Evolutionary conservation across 2,113 vertebrate genomes (phyloP), one percentile per base, ranked within the genome.

Genomic region (Merops nubicus): DNA sequence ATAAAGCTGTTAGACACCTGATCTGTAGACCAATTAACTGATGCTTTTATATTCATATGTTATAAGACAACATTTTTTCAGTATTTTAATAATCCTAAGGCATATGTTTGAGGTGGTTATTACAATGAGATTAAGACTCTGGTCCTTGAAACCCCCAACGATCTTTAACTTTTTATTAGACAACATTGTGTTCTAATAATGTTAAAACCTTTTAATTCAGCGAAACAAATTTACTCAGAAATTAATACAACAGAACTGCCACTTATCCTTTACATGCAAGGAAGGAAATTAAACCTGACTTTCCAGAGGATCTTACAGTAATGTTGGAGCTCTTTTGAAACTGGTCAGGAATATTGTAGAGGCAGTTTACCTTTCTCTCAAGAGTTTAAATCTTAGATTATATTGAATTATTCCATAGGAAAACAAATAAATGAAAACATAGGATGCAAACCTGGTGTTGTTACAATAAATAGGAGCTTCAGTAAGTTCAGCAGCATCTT

Each of bases 151-250:
- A 75, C 38, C 38, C 42, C 26, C 56, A 64, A 70, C 0, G 21
- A 84, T 91, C 29, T 87, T 91, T 89, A 67, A 87, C 53, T 74
- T 96, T 87, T 93, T 91, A 93, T 96, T 92, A 91, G 60, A 36
- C 40, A 75, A 38, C 40, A 87, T 81, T 91, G 68, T 93, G 51
- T 77, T 89, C 47, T 84, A 91, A 89, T 86, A 91, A 86, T 81
- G 56, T 62, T 87, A 81, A 93, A 95, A 96, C 8, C 72, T 86
- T 94, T 91, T 95, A 96, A 96, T 96, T 88, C 83, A 47, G 72
- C 40, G 86, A 93, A 96, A 92, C 80, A 92, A 96, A 93, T 95
- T 94, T 83, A 88, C 86, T 90, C 50, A 77, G 81, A 92, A 93
- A 83, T 91, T 80, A 92, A 89, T 93, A 78, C 83, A 33, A 63